Evolutionary conservation across 2,113 vertebrate species (phyloP), one percentile per base, ranked within the genome.

Genomic region (Ammospiza caudacuta): DNA sequence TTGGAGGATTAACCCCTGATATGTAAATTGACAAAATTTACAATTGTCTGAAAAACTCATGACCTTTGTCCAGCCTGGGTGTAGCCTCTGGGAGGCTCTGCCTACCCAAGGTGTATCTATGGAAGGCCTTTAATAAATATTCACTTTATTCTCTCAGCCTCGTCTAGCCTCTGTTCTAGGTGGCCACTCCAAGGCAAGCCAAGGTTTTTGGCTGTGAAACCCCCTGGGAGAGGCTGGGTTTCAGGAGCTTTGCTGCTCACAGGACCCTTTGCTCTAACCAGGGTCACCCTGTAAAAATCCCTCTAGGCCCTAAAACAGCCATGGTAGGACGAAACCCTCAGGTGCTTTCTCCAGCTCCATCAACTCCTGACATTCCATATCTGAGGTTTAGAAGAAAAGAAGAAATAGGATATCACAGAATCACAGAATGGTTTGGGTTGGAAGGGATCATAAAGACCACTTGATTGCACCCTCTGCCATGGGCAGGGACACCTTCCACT

Each of bases 321-420:
- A 12, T 0, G 9, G 23, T 1, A 37, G 21, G 27, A 81, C 27
- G 37, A 28, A 16, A 3, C 1, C 11, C 6, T 9, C 5, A 27
- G 55, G 22, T 27, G 25, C 6, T 69, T 82, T 52, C 29, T 68
- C 11, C 33, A 72, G 31, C 8, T n/a, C 23, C 51, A 35, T 15
- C 23, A 46, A n/a, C 33, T 62, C 35, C 35, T 11, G 29, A 29
- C 3, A 37, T 33, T 51, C 57, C 9, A 22, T 21, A 20, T 4
- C 2, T 2, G 22, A 63, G 23, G 61, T 44, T 70, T 28, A 31
- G 24, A 23, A 8, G 3, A 67, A 37, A 59, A 43, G 29, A 47
- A 55, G 15, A 58, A 80, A 33, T 22, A 28, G 8, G 13, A 11
- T n/a, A 21, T 21, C 4, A 46, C 4, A 28, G 33, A 44, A 14